These are phyloP conservation scores for Neotoxoptera formosana DNA, from an alignment of 1,140 invertebrate genomes.

Conservation along the genomic window DNA sequence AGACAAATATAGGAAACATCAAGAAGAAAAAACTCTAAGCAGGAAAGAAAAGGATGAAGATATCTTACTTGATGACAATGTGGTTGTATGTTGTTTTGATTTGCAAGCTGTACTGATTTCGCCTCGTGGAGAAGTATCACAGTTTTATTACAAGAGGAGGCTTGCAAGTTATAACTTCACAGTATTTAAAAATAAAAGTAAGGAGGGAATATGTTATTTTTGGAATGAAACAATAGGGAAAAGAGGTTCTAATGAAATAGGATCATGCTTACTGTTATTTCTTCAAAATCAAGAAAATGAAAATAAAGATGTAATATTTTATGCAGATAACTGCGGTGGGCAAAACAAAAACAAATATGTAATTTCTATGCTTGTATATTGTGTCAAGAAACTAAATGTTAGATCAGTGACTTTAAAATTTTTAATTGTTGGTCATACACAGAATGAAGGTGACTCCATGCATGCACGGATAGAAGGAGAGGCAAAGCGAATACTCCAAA, in stretches of 20 bases:
- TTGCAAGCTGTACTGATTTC: neutral
- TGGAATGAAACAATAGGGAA: neutral
- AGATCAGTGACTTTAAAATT: neutral
- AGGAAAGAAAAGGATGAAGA: neutral
- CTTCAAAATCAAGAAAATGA: slow-evolving; percentile 1
- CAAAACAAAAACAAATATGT: slow-evolving; percentile 27
- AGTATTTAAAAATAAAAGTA: neutral
- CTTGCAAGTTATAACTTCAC: slow-evolving; percentile 6
- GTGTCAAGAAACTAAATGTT: neutral
- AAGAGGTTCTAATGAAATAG: neutral
- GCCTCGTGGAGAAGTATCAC: neutral
- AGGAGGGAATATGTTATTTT: neutral
- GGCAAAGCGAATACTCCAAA: neutral
- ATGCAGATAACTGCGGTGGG: neutral
- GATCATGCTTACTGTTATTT: neutral
- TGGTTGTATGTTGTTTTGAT: neutral
- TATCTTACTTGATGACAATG: neutral
- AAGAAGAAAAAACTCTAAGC: neutral
- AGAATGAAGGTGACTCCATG: slow-evolving; percentile 1
- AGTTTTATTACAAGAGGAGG: neutral
- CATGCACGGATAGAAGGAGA: neutral
- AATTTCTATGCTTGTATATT: neutral
- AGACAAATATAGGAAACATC: neutral
- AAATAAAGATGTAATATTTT: neutral
- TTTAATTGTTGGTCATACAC: neutral